phyloP scores from a whole-genome alignment of 2,888 invertebrate species.

The Nemoura dubitans region DNA sequence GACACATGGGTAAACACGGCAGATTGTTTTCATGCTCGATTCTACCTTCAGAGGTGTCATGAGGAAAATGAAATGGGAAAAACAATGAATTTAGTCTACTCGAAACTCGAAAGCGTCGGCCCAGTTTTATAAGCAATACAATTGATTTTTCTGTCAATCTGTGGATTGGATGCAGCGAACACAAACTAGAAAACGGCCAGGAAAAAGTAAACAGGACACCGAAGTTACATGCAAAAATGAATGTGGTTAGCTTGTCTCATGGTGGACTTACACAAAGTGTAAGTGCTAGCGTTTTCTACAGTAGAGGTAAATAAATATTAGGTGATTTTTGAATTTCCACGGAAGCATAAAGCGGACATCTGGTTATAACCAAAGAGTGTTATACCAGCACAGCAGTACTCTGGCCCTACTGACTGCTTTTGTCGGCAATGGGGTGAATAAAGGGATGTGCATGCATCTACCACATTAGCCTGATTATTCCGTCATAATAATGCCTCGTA shows the following conservation, averaged over 20 bases:
- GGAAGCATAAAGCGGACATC: not conserved
- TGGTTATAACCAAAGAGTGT: too few species aligned
- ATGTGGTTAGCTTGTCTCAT: not conserved
- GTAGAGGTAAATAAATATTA: not conserved
- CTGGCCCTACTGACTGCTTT: too few species aligned
- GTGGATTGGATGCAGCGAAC: not conserved
- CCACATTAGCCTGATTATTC: too few species aligned
- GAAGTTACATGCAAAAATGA: not conserved
- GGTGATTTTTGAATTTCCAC: not conserved
- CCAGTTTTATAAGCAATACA: not conserved
- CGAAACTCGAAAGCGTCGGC: not conserved
- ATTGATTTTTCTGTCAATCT: not conserved
- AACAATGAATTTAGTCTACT: not conserved
- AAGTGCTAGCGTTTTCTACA: not conserved
- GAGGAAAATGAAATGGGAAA: not conserved
- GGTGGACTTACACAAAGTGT: not conserved
- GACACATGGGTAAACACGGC: not conserved
- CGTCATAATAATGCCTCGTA: too few species aligned
- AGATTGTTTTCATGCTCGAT: not conserved
- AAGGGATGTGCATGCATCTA: too few species aligned
- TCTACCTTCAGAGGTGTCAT: not conserved
- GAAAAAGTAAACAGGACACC: not conserved
- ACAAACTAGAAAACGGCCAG: not conserved
- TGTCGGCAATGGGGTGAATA: too few species aligned
- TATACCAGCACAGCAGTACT: too few species aligned